Percentiles rank a stretch among this genome's conserved stretches.
phyloP scores from a whole-genome alignment of 2,113 vertebrate genomes.

The Dipodomys stephensi region DNA sequence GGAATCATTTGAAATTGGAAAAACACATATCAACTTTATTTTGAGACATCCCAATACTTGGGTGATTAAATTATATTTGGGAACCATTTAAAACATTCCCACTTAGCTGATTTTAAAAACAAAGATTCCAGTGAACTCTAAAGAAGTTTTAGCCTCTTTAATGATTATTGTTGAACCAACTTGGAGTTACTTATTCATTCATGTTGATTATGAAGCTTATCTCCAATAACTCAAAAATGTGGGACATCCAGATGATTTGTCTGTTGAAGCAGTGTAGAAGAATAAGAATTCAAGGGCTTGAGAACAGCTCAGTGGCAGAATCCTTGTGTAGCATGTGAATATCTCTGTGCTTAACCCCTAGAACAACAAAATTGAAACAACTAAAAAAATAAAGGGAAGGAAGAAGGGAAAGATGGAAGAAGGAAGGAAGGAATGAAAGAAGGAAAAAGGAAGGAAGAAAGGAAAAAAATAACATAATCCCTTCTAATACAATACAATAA shows the following conservation, averaged over 20 bases:
- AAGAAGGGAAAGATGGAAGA: too few species aligned
- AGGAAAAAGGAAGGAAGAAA: too few species aligned
- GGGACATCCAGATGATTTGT: background rate
- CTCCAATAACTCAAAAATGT: conserved; percentile 17
- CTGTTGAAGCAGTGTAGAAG: background rate
- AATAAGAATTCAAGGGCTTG: background rate
- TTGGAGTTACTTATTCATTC: background rate
- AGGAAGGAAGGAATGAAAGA: too few species aligned
- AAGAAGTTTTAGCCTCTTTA: background rate
- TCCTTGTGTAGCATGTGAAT: background rate
- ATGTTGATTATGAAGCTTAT: background rate
- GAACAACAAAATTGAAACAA: background rate
- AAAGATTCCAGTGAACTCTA: background rate
- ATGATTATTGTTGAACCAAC: background rate
- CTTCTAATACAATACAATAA: background rate
- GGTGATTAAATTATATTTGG: conserved; percentile 31
- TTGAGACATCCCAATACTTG: background rate
- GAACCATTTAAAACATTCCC: background rate
- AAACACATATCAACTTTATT: background rate
- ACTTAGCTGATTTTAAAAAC: conserved; percentile 42
- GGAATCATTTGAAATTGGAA: background rate
- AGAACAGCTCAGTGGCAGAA: background rate
- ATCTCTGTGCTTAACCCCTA: background rate
- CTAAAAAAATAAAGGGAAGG: too few species aligned
- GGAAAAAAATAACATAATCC: background rate